Conservation (phyloP, 2,888 invertebrate genomes). For the Maniola hyperantus region DNA sequence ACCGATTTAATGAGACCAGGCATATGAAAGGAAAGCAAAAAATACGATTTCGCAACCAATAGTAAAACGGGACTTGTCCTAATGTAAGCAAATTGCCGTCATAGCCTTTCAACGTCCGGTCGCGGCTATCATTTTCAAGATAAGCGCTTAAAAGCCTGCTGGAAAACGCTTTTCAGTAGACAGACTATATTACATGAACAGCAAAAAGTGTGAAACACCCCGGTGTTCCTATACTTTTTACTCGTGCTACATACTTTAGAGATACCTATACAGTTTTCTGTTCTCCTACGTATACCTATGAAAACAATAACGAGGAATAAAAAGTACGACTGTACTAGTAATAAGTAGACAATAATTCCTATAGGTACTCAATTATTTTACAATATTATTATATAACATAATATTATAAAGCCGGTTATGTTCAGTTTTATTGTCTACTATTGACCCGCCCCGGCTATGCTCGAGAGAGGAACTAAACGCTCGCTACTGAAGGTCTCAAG, state of each 20-base stretch:
- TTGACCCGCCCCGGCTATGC: too few relatives aligned
- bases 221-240: slow-evolving; percentile 67
- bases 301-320: too few relatives aligned
- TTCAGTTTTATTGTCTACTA: too few relatives aligned
- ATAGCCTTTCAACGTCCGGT: slow-evolving; percentile 78
- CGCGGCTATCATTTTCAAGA: slow-evolving; percentile 80
- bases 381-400: too few relatives aligned
- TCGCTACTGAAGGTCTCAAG: too few relatives aligned
- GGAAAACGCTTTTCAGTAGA: slow-evolving; percentile 75
- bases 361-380: too few relatives aligned
- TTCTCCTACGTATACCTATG: too few relatives aligned
- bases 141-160: slow-evolving; percentile 81
- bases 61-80: slow-evolving; percentile 70
- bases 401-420: too few relatives aligned
- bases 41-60: slow-evolving; percentile 29
- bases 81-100: slow-evolving; percentile 82
- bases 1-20: slow-evolving; percentile 29
- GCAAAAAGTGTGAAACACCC: slow-evolving; percentile 17
- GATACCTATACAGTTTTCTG: slow-evolving; percentile 31
- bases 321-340: too few relatives aligned
- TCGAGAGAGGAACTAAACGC: too few relatives aligned
- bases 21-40: slow-evolving; percentile 37
- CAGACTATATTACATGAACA: slow-evolving; percentile 65
- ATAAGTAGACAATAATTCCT: too few relatives aligned
- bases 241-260: slow-evolving; percentile 47